Evolutionary conservation across 64 coral and sea anemone genomes (phyloP).

Genomic region (Trachythela sp.): DNA sequence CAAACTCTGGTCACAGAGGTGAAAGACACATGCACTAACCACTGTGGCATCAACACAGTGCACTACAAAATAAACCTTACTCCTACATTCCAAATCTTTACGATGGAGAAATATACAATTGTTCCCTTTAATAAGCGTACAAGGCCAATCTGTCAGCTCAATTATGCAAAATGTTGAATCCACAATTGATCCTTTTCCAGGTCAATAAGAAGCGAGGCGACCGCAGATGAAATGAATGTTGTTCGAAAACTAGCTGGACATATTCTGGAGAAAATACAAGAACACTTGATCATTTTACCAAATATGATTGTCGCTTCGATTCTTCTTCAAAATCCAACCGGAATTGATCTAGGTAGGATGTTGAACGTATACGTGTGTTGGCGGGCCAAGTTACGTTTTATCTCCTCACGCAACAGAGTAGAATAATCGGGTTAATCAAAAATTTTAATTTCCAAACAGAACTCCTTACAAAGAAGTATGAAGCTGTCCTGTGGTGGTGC

Average conservation of each 20-base stretch:
- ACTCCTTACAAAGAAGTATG: not conserved
- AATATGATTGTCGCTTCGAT: not conserved
- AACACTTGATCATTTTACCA: not conserved
- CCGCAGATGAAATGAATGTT: not conserved
- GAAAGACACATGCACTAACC: no score
- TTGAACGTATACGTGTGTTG: not conserved
- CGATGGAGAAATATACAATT: no score
- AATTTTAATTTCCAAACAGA: not conserved
- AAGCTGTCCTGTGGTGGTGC: not conserved
- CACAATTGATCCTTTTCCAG: not conserved
- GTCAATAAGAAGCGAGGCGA: not conserved
- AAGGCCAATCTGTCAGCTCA: no score
- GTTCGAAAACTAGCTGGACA: not conserved
- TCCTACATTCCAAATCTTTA: no score
- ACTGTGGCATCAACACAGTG: no score
- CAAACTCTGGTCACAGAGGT: no score
- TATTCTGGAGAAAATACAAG: not conserved
- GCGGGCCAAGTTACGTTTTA: no score
- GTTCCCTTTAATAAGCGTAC: no score
- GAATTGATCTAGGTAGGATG: not conserved
- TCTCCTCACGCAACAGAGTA: no score
- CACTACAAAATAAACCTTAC: no score
- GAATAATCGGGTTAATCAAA: no score
- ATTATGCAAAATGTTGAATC: not conserved
- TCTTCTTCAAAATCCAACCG: not conserved